Conservation (phyloP, 2,797 vertebrate genomes). For the Geotria australis region DNA sequence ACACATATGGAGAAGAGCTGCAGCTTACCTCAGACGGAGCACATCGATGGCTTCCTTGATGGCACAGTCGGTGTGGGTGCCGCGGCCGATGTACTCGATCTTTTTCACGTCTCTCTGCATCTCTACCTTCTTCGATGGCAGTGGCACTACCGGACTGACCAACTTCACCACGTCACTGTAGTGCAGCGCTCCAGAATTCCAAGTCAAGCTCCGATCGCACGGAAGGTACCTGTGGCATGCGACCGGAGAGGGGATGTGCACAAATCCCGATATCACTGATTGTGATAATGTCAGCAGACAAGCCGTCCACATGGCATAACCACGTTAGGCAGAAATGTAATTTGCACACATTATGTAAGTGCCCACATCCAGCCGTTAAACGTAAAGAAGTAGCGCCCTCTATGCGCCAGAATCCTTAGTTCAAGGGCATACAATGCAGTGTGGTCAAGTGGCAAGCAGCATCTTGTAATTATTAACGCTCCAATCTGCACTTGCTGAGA, state of each 20-base stretch:
- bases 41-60: constrained; percentile 5
- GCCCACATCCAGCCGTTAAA: too few species aligned
- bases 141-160: constrained; percentile 4
- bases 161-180: constrained; percentile 8
- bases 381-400: too few species aligned
- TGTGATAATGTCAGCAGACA: too few species aligned
- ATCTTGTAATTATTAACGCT: too few species aligned
- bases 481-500: too few species aligned
- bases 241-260: neutral
- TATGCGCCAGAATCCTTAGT: too few species aligned
- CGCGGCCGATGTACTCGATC: constrained; percentile 6
- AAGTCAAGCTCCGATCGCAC: constrained; percentile 6
- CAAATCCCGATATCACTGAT: too few species aligned
- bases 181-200: constrained; percentile 6
- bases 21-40: constrained; percentile 4
- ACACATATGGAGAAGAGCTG: neutral
- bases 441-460: too few species aligned
- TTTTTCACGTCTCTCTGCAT: constrained; percentile 4
- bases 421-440: too few species aligned
- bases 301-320: too few species aligned
- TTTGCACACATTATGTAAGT: too few species aligned
- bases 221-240: constrained; percentile 3
- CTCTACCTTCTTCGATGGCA: neutral
- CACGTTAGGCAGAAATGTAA: too few species aligned
- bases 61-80: constrained; percentile 7